Conservation (phyloP, 2,888 invertebrate species). For the Campopleginae sp. region DNA sequence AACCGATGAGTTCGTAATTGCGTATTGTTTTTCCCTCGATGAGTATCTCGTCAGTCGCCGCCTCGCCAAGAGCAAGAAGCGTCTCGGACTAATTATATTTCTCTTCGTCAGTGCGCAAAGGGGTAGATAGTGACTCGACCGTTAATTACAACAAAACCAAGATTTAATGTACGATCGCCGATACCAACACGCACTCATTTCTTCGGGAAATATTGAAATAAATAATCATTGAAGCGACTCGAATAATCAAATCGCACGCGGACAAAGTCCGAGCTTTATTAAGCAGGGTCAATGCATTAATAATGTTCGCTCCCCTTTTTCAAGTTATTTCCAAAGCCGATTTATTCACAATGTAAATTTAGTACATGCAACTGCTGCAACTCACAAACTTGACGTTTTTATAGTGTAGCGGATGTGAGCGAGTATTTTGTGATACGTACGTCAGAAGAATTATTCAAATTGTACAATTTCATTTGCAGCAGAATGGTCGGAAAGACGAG, state of each 20-base stretch:
- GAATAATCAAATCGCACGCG: neutral
- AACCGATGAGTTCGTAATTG: constrained; percentile 11
- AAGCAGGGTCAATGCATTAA: constrained; percentile 11
- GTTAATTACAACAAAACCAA: constrained; percentile 17
- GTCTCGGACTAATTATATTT: constrained; percentile 5
- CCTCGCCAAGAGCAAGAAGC: neutral
- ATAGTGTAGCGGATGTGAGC: neutral
- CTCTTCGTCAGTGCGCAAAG: constrained; percentile 12
- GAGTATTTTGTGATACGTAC: neutral
- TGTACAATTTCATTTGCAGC: neutral
- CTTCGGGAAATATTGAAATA: neutral
- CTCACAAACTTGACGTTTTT: neutral
- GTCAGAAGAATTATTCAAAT: neutral
- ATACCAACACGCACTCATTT: neutral
- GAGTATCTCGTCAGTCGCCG: constrained; percentile 1
- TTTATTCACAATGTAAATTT: neutral
- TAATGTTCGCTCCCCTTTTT: neutral
- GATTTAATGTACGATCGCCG: neutral
- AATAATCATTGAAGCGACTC: neutral
- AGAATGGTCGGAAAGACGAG: neutral
- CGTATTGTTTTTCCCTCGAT: constrained; percentile 26
- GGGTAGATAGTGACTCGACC: constrained; percentile 28
- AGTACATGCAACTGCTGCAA: neutral
- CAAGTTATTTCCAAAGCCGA: neutral
- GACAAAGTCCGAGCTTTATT: constrained; percentile 16